phyloP scores from a whole-genome alignment of 2,888 invertebrate species.

The Seladonia tumulorum region DNA sequence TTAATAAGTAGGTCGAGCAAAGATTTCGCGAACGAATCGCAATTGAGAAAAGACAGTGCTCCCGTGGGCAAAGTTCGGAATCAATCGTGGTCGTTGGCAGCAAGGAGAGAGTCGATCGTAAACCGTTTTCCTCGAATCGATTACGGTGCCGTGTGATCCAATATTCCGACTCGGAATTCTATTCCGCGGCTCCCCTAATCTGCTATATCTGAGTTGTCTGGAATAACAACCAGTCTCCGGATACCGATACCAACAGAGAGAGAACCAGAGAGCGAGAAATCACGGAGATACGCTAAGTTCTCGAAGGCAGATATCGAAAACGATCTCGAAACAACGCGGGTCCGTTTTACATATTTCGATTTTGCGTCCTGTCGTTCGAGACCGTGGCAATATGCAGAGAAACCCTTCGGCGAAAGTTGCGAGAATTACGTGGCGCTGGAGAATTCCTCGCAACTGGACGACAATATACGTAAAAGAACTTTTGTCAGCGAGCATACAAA shows the following conservation, averaged over 20 bases:
- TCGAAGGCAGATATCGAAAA: background rate
- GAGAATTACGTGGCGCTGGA: background rate
- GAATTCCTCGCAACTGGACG: background rate
- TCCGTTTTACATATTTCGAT: background rate
- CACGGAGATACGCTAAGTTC: conserved; percentile 28
- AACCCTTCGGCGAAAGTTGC: background rate
- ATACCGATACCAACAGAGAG: background rate
- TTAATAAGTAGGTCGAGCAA: background rate
- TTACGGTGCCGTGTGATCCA: background rate
- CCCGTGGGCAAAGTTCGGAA: background rate
- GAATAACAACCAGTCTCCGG: conserved; percentile 16
- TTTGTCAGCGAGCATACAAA: background rate
- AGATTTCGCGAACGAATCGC: background rate
- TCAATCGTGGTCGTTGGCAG: conserved; percentile 18
- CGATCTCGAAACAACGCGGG: background rate
- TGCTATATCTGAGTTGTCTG: conserved; percentile 2
- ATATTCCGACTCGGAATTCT: background rate
- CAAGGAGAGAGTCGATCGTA: background rate
- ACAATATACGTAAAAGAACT: background rate
- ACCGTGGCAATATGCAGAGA: background rate
- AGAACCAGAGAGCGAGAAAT: conserved; percentile 3
- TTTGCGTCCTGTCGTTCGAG: background rate
- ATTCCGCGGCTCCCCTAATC: conserved; percentile 15
- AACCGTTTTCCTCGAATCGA: conserved; percentile 23
- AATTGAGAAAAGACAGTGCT: background rate